Percentiles rank a stretch among this genome's conserved stretches.
phyloP scores from a whole-genome alignment of 2,797 vertebrate genomes.

The Onychomys torridus region DNA sequence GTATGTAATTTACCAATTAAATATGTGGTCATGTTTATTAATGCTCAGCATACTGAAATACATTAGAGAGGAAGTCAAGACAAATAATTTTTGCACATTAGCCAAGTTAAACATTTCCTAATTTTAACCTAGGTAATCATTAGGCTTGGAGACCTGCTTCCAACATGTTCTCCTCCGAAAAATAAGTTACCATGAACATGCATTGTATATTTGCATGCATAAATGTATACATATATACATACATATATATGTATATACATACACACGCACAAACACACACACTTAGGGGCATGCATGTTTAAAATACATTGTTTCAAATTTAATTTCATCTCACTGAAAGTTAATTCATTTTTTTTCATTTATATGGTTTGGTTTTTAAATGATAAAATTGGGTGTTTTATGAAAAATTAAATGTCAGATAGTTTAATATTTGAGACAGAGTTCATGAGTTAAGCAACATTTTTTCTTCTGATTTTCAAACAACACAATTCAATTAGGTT shows the following conservation, averaged over 20 bases:
- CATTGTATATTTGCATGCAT: background rate
- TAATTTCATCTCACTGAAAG: background rate
- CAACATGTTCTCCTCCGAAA: background rate
- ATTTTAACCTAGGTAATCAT: no score
- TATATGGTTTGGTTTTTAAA: background rate
- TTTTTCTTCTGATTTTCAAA: background rate
- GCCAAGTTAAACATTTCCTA: background rate
- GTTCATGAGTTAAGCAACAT: background rate
- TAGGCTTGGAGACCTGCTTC: background rate
- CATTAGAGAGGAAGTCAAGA: background rate
- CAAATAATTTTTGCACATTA: background rate
- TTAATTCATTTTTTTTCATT: background rate
- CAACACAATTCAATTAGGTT: background rate
- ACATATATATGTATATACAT: background rate
- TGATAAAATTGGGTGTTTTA: background rate
- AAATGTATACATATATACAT: background rate
- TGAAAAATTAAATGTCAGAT: background rate
- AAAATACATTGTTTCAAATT: background rate
- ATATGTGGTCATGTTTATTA: background rate
- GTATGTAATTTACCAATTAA: background rate
- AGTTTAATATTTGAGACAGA: background rate
- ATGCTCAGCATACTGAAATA: background rate
- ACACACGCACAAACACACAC: no score
- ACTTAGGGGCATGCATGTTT: background rate
- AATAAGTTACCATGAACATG: no score